Evolutionary conservation across 2,797 vertebrate genomes (phyloP), one percentile per base, ranked within the genome.

Genomic region (Triplophysa yarkandensis): DNA sequence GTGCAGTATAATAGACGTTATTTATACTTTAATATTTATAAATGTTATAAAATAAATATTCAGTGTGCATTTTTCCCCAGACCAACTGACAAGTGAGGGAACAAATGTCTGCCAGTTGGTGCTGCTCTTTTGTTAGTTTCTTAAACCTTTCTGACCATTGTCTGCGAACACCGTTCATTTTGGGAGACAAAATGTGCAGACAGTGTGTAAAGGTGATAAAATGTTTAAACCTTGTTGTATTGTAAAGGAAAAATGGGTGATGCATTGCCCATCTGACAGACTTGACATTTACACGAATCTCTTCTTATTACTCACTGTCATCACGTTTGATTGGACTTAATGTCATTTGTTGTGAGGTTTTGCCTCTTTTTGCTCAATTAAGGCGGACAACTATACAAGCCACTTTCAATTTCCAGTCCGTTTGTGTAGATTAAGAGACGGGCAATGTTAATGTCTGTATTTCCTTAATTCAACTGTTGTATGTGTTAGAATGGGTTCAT

Each of bases 221-320:
- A 44, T 8, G 1, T 2, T 10, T 34, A 60, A 60, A 34, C 30
- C 4, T 4, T 36, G n/a, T 25, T 58, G 17, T 34, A 32, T 34
- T 32, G 55, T 58, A 19, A 58, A 32, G 11, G 32, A 13, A 68
- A 75, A 75, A 60, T 30, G 9, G 64, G 54, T 52, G 55, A 68
- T 68, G 30, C 23, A 19, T 43, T 63, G 36, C 23, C n/a, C 13
- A 48, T 61, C 23, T 62, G 28, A 11, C 44, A 54, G 43, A 68
- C 73, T 75, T 75, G 73, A 75, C 73, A 75, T 75, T 75, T 75
- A 52, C 64, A 57, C 68, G 39, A 32, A 44, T 68, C 55, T 58
- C 46, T 68, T 32, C 39, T 39, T 65, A 68, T 75, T 68, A 75
- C 64, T 75, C 65, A 75, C 32, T 75, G 73, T 41, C 64, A 75